A percentile compares a stretch with the other conserved stretches of the same genome.
These are phyloP conservation scores for Suncus etruscus DNA, from an alignment of 2,113 vertebrate species.

Conservation along the genomic window DNA sequence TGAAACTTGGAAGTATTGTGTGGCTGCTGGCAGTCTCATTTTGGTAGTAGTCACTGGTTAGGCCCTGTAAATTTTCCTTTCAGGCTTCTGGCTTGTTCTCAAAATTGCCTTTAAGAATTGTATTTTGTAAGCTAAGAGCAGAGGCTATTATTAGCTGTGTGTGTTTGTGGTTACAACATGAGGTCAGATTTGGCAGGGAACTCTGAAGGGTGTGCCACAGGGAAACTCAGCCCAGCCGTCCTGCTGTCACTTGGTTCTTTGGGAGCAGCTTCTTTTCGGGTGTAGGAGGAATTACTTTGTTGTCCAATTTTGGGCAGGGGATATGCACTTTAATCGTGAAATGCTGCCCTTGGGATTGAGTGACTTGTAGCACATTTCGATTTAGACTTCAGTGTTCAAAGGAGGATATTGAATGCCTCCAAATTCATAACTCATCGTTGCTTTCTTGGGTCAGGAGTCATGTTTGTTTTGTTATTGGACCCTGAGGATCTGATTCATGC, in stretches of 20 bases:
- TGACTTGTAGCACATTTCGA: slow-evolving; percentile 22
- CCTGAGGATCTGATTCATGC: too few relatives aligned
- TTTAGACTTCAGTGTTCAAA: slow-evolving; percentile 3
- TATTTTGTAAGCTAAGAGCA: slow-evolving; percentile 86
- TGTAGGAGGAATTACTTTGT: slow-evolving; percentile 41
- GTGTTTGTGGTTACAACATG: slow-evolving; percentile 86
- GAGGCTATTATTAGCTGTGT: slow-evolving; percentile 87
- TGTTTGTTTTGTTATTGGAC: not conserved
- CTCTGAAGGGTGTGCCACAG: slow-evolving; percentile 79
- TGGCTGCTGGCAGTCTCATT: slow-evolving; percentile 66
- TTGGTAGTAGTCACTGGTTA: slow-evolving; percentile 73
- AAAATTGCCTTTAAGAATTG: slow-evolving; percentile 82
- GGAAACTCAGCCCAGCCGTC: slow-evolving; percentile 76
- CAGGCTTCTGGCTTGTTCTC: slow-evolving; percentile 77
- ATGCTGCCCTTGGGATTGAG: slow-evolving; percentile 16
- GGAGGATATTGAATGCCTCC: not conserved
- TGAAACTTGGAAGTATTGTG: slow-evolving; percentile 22
- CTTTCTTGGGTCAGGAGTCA: not conserved
- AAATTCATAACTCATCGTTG: slow-evolving; percentile 4
- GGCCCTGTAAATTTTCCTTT: slow-evolving; percentile 74
- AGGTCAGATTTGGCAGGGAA: slow-evolving; percentile 86
- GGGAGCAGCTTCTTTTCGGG: slow-evolving; percentile 69
- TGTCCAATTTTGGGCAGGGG: slow-evolving; percentile 44
- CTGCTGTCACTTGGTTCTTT: slow-evolving; percentile 59
- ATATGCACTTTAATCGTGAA: slow-evolving; percentile 65